These are phyloP conservation scores for Chelmon rostratus DNA, from an alignment of 2,797 vertebrate species.

Conservation along the genomic window DNA sequence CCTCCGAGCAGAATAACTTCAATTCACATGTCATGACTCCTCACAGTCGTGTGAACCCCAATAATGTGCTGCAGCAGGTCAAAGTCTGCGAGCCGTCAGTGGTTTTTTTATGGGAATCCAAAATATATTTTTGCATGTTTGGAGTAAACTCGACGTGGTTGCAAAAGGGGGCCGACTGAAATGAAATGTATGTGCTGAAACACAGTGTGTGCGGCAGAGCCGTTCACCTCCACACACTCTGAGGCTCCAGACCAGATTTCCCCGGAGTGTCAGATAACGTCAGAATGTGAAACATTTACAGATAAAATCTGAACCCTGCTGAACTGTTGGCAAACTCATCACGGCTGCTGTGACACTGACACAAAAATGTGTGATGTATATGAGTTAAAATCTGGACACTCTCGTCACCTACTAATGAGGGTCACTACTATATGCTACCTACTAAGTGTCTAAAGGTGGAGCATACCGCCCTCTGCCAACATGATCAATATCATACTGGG, in stretches of 20 bases:
- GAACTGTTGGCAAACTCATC: constrained; percentile 10
- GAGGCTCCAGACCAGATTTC: constrained; percentile 27
- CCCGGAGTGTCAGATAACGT: constrained; percentile 29
- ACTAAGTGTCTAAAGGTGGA: background rate
- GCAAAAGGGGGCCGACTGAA: background rate
- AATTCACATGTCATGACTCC: constrained; percentile 1
- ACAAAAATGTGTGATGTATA: background rate
- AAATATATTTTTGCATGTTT: background rate
- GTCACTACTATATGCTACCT: background rate
- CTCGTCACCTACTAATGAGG: background rate
- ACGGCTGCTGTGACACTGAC: background rate
- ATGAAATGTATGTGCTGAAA: background rate
- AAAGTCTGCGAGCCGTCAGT: background rate
- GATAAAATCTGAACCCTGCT: constrained; percentile 14
- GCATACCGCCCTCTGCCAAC: background rate
- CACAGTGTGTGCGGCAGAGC: background rate
- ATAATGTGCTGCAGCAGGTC: background rate
- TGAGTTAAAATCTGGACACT: constrained; percentile 10
- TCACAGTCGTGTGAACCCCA: background rate
- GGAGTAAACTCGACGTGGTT: background rate
- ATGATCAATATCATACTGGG: background rate
- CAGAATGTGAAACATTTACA: constrained; percentile 16
- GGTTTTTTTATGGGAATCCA: background rate
- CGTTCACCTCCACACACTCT: background rate
- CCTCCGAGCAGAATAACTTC: background rate